phyloP scores from a whole-genome alignment of 1,140 invertebrate species.

The Brachionus rubens region DNA sequence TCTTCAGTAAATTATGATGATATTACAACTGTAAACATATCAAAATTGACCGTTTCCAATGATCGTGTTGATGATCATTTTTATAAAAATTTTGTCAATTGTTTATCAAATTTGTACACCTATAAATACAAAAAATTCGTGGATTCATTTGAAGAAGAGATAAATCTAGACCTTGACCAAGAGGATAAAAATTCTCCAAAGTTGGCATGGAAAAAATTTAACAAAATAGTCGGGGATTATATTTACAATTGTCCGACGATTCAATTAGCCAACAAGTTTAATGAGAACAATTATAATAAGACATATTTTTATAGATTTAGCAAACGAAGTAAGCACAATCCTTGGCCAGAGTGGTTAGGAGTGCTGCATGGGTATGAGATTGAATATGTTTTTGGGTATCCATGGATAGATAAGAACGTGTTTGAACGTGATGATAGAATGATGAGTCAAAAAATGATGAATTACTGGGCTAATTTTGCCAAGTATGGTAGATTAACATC shows the following conservation, averaged over 20 bases:
- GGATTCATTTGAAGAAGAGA: neutral
- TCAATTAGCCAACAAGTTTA: conserved; percentile 81
- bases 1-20: neutral
- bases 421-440: conserved; percentile 16
- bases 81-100: neutral
- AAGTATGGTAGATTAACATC: neutral
- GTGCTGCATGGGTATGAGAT: conserved; percentile 74
- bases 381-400: conserved; percentile 41
- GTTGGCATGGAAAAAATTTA: conserved; percentile 18
- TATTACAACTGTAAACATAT: neutral
- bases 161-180: neutral
- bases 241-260: conserved; percentile 74
- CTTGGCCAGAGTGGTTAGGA: conserved; percentile 92
- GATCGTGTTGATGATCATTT: neutral
- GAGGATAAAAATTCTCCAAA: neutral
- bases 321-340: conserved; percentile 64
- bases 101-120: conserved; percentile 3
- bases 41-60: neutral
- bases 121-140: neutral
- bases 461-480: conserved; percentile 43
- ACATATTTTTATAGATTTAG: conserved; percentile 36
- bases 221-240: neutral
- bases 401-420: neutral
- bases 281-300: conserved; percentile 52
- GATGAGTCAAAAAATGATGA: conserved; percentile 32